Conservation (phyloP, 2,888 invertebrate genomes). For the Stenoptilia bipunctidactyla region DNA sequence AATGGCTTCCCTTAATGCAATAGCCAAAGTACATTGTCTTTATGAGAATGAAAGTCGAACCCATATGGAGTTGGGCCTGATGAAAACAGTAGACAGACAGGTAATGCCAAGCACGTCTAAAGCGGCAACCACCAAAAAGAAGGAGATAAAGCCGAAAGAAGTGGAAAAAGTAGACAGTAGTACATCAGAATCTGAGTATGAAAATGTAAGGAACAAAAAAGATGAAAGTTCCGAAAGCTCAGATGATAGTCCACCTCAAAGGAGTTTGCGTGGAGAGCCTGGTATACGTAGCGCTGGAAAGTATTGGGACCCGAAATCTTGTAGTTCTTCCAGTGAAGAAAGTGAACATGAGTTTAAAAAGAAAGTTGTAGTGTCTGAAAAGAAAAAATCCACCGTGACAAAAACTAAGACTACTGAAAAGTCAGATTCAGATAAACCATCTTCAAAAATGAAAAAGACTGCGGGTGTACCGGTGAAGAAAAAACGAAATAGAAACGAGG, state of each 20-base stretch:
- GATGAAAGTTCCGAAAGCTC: constrained; percentile 59
- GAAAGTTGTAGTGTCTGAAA: constrained; percentile 34
- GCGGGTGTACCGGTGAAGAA: constrained; percentile 58
- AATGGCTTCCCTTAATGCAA: constrained; percentile 89
- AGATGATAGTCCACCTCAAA: constrained; percentile 66
- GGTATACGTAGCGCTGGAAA: constrained; percentile 83
- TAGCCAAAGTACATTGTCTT: constrained; percentile 91
- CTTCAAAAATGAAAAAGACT: constrained; percentile 56
- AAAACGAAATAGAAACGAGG: constrained; percentile 72
- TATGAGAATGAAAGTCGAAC: constrained; percentile 90
- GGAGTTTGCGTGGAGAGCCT: constrained; percentile 78
- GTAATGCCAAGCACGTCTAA: constrained; percentile 66
- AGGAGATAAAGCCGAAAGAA: constrained; percentile 50
- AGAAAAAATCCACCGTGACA: constrained; percentile 42
- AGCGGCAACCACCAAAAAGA: constrained; percentile 48
- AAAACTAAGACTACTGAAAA: background rate
- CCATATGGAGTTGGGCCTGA: constrained; percentile 73
- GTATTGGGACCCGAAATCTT: constrained; percentile 86
- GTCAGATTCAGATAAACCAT: constrained; percentile 45
- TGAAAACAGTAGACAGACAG: constrained; percentile 60
- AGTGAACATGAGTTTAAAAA: constrained; percentile 60
- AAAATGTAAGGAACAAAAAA: constrained; percentile 48
- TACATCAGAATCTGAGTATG: constrained; percentile 64
- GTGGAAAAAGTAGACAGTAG: constrained; percentile 55
- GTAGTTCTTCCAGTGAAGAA: constrained; percentile 72